Base-by-base conservation (phyloP, 2,113 vertebrate genomes). In the Stictonetta naevosa region DNA sequence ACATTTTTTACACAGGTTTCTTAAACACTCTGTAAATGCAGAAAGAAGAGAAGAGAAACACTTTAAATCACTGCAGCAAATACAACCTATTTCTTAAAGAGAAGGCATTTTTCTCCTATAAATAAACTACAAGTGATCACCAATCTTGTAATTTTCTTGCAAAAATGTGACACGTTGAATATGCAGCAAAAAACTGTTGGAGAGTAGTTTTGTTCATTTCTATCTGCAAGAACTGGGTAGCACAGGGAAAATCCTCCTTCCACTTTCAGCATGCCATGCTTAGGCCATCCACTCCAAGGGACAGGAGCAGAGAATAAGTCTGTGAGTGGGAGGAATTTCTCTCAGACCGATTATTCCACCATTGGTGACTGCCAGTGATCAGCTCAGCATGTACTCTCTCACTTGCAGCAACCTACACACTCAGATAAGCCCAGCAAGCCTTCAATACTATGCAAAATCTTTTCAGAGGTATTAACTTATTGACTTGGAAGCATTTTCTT, bases 261-360 rank as follows among this genome's bases (percentile, higher is more conserved):
- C 6, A 10, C 18, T 76, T 50, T 46, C 18, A 82, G 8, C 2
- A 5, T 83, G 12, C 7, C 7, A 6, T 14, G 23, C 13, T 40
- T 75, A 9, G 60, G n/a, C 33, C 40, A 46, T 31, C 28, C 11
- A 28, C 8, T 9, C 2, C 20, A 42, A 52, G n/a, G 82, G 18
- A 67, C 8, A 50, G 16, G 4, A 62, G 2, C 3, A 68, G 38
- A 50, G 28, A 46, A 52, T 0, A 50, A 3, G 3, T 2, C 23
- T 63, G 28, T 55, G 52, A 80, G 22, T 0, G 1, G 10, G 14
- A 62, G 22, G 17, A n/a, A 36, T 50, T 86, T 59, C 28, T 90
- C 25, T 83, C 44, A 44, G n/a, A 55, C 4, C 10, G 53, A 26
- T 62, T 73, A 6, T 71, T 94, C 23, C 22, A 31, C 9, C 46